Percentiles rank a stretch among this genome's conserved stretches.
These are phyloP conservation scores for Cataglyphis rosenhaueri DNA, from an alignment of 2,888 invertebrate genomes.

Conservation along the genomic window DNA sequence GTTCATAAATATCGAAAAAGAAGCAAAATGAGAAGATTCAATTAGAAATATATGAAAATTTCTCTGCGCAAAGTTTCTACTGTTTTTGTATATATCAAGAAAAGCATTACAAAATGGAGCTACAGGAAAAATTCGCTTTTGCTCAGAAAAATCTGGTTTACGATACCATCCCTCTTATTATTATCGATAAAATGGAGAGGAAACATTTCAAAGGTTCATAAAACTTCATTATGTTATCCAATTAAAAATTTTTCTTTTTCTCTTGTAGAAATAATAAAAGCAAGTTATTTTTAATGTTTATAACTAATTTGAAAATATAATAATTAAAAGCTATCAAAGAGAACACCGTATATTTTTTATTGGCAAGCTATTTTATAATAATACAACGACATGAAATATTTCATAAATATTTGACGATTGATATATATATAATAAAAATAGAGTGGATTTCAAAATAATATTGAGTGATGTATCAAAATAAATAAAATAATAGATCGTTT, in stretches of 20 bases:
- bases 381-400: background rate
- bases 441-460: background rate
- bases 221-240: background rate
- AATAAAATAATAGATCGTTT: background rate
- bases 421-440: background rate
- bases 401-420: background rate
- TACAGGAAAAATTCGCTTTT: slow-evolving; percentile 19
- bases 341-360: background rate
- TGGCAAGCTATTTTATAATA: background rate
- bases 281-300: background rate
- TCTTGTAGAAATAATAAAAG: background rate
- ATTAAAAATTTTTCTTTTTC: slow-evolving; percentile 1
- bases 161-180: slow-evolving; percentile 34
- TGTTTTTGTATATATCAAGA: background rate
- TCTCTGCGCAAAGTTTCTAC: background rate
- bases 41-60: background rate
- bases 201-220: slow-evolving; percentile 14
- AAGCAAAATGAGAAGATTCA: background rate
- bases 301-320: background rate
- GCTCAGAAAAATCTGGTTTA: slow-evolving; percentile 5
- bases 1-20: background rate
- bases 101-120: slow-evolving; percentile 8
- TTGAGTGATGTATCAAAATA: background rate
- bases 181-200: slow-evolving; percentile 2
- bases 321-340: background rate